Conservation (phyloP, 2,888 invertebrate species). For the Melinaea marsaeus region DNA sequence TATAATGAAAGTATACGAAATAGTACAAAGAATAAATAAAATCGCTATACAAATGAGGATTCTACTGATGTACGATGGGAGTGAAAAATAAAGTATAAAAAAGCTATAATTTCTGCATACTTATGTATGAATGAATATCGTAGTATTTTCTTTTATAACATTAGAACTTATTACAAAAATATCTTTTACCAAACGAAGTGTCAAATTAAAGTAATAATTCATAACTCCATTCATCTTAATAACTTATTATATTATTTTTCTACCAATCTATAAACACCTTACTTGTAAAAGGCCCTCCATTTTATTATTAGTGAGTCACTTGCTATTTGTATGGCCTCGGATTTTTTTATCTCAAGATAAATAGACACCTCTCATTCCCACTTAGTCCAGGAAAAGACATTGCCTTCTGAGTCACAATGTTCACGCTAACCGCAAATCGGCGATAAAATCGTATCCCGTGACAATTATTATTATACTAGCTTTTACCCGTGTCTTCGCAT, state of each 20-base stretch:
- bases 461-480: neutral
- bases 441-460: constrained; percentile 34
- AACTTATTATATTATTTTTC: too few relatives aligned
- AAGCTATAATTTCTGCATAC: too few relatives aligned
- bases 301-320: constrained; percentile 40
- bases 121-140: neutral
- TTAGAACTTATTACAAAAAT: neutral
- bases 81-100: neutral
- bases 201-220: too few relatives aligned
- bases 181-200: too few relatives aligned
- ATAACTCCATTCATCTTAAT: too few relatives aligned
- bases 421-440: constrained; percentile 54
- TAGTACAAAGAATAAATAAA: too few relatives aligned
- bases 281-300: too few relatives aligned
- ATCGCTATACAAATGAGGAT: too few relatives aligned
- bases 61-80: too few relatives aligned
- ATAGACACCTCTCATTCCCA: constrained; percentile 37
- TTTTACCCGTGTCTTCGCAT: too few relatives aligned
- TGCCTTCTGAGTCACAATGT: constrained; percentile 52
- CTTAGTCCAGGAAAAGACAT: constrained; percentile 34
- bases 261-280: too few relatives aligned
- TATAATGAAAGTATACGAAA: too few relatives aligned
- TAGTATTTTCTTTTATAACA: neutral
- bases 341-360: constrained; percentile 29
- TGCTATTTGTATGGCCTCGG: constrained; percentile 25